These are phyloP conservation scores for Sphaeramia orbicularis DNA, from an alignment of 2,797 vertebrate species.

Conservation along the genomic window DNA sequence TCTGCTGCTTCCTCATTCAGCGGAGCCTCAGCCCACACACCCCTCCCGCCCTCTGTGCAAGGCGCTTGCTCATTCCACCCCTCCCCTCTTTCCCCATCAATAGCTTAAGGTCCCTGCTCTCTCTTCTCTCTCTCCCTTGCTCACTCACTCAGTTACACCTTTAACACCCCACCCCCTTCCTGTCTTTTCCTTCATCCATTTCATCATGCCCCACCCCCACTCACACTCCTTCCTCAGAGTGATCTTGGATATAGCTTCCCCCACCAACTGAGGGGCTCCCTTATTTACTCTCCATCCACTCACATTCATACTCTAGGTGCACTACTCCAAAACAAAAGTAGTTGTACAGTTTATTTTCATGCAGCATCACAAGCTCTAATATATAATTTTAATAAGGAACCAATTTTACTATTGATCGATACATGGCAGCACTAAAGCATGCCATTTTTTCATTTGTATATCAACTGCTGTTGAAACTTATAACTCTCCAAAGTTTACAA, in stretches of 20 bases:
- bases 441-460: too few species aligned
- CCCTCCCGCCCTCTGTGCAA: conserved; percentile 70
- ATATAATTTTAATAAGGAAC: too few species aligned
- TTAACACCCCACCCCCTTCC: conserved; percentile 77
- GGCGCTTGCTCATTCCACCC: conserved; percentile 71
- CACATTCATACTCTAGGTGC: conserved; percentile 49
- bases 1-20: conserved; percentile 88
- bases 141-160: conserved; percentile 68
- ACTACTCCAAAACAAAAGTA: conserved; percentile 33
- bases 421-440: too few species aligned
- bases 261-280: conserved; percentile 64
- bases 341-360: neutral
- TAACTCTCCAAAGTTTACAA: too few species aligned
- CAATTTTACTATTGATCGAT: too few species aligned
- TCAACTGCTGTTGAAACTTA: too few species aligned
- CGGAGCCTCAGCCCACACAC: conserved; percentile 82
- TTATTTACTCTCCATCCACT: conserved; percentile 56
- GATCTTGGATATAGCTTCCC: conserved; percentile 69
- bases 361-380: neutral
- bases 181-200: conserved; percentile 73
- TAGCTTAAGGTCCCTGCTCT: conserved; percentile 77
- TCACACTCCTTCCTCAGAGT: conserved; percentile 57
- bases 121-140: conserved; percentile 46
- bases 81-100: conserved; percentile 79
- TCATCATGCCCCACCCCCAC: conserved; percentile 77